Evolutionary conservation across 2,888 invertebrate species (phyloP), one percentile per base, ranked within the genome.

Genomic region (Carabus problematicus): DNA sequence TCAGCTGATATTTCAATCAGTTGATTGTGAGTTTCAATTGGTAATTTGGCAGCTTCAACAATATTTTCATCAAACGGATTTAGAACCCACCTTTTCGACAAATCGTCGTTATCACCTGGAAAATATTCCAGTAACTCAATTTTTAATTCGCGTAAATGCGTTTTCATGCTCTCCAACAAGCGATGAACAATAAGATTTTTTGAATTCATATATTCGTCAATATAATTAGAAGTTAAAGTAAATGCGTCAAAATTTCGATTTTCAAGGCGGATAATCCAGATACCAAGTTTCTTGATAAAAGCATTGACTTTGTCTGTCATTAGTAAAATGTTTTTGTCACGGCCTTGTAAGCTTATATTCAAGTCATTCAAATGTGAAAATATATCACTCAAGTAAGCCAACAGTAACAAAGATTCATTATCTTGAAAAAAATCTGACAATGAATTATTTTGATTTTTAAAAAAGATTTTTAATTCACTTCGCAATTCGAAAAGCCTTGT

Each of bases 401-500:
- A 14, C 8, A 8, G 9, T 8, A 18, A 56, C 8, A 56, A 19
- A 8, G 16, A 56, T 8, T 19, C 12, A 8, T 11, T 18, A 19
- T 40, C 9, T 8, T 42, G 7, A 45, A 11, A 8, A 7, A n/a
- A n/a, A n/a, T n/a, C n/a, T n/a, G n/a, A n/a, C n/a, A n/a, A n/a
- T n/a, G n/a, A n/a, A 60, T 16, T 7, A 12, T n/a, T 11, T 11
- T 8, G 42, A 8, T 60, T 42, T 6, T 1, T 7, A 3, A 67
- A 52, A 45, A 62, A 69, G 8, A 54, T 40, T n/a, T 12, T n/a
- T 6, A 69, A 1, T 40, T 62, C 69, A 2, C 11, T 1, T 2
- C 42, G 52, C 4, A 69, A 47, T 12, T 69, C 69, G 18, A 52
- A 69, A 14, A 68, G 54, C 45, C 60, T 6, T 4, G 11, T 18